A percentile compares a stretch with the other conserved stretches of the same genome.
phyloP scores from a whole-genome alignment of 2,113 vertebrate species.

The Podiceps cristatus region DNA sequence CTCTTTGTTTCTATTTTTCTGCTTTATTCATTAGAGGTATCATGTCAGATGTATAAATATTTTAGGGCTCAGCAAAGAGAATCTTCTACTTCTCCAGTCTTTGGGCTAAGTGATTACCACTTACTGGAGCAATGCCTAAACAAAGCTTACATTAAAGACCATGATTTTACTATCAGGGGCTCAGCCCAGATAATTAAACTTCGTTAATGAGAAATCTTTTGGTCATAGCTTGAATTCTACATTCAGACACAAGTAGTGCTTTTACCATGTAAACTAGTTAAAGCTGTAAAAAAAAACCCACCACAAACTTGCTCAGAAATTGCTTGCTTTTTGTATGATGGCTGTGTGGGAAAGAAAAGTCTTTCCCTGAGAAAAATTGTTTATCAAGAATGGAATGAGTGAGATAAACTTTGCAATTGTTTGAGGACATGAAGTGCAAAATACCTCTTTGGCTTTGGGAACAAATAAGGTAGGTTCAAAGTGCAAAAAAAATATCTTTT shows the following conservation, averaged over 20 bases:
- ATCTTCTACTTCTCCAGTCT: neutral
- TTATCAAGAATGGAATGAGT: neutral
- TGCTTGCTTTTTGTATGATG: neutral
- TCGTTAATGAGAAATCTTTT: neutral
- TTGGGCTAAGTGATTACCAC: neutral
- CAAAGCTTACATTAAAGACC: neutral
- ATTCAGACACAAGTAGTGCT: neutral
- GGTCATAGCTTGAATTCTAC: neutral
- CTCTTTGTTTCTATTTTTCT: neutral
- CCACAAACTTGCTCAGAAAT: neutral
- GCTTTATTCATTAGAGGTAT: neutral
- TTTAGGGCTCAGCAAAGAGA: neutral
- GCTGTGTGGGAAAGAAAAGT: rapidly evolving
- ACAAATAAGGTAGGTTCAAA: neutral
- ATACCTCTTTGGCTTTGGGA: neutral
- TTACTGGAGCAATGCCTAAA: neutral
- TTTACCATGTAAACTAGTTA: neutral
- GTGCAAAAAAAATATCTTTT: neutral
- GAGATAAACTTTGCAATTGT: neutral
- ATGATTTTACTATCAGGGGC: neutral
- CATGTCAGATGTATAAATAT: neutral
- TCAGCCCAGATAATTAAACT: neutral
- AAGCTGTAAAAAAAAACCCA: rapidly evolving
- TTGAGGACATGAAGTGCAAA: neutral
- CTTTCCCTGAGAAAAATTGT: neutral